Conservation (phyloP, 2,797 vertebrate genomes). For the Syngnathus rostellatus region DNA sequence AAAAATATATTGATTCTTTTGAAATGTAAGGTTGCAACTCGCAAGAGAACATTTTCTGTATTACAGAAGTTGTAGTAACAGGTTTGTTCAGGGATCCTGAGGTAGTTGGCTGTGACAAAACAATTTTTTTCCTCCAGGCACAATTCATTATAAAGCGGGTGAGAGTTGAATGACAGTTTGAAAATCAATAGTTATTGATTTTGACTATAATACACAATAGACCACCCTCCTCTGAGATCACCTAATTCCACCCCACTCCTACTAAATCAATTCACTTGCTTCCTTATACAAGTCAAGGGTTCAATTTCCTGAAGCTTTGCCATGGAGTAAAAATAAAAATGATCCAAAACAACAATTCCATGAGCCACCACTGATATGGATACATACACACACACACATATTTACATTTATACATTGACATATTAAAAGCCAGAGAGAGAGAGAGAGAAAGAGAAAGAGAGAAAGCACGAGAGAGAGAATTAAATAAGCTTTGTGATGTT, state of each 20-base stretch:
- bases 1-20: background rate
- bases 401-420: too few relatives aligned
- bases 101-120: slow-evolving; percentile 14
- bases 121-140: slow-evolving; percentile 16
- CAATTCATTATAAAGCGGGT: slow-evolving; percentile 34
- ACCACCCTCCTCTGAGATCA: slow-evolving; percentile 15
- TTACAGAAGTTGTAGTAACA: background rate
- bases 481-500: background rate
- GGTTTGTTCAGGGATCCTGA: slow-evolving; percentile 6
- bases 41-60: background rate
- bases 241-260: background rate
- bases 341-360: too few relatives aligned
- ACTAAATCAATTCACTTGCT: slow-evolving; percentile 25
- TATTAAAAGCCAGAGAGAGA: too few relatives aligned
- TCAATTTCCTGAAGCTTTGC: slow-evolving; percentile 26
- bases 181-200: slow-evolving; percentile 35
- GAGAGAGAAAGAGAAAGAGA: too few relatives aligned
- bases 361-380: too few relatives aligned
- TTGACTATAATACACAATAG: slow-evolving; percentile 11
- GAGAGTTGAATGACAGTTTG: slow-evolving; percentile 26
- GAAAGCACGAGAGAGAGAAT: background rate
- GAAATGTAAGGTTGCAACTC: background rate
- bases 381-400: too few relatives aligned
- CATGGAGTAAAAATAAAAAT: too few relatives aligned
- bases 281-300: slow-evolving; percentile 21